Percentiles rank a stretch among this genome's conserved stretches.
phyloP scores from a whole-genome alignment of 2,113 vertebrate species.

The Centropus unirufus region DNA sequence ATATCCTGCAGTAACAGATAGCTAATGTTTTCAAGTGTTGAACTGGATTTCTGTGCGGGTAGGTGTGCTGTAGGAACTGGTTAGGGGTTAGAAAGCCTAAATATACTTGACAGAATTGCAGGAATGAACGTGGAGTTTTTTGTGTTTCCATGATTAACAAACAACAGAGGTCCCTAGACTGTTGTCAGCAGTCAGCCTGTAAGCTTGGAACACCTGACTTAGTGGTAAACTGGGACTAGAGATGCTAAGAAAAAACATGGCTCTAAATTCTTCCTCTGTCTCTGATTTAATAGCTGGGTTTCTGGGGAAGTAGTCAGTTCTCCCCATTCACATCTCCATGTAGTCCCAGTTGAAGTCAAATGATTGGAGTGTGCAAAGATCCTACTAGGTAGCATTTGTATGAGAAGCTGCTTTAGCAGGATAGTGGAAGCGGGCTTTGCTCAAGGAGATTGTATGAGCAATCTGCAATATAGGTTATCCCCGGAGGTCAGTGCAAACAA shows the following conservation, averaged over 20 bases:
- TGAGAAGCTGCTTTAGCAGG: background rate
- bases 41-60: background rate
- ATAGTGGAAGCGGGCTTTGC: background rate
- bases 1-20: background rate
- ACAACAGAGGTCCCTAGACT: background rate
- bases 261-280: background rate
- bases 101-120: background rate
- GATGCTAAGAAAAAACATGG: background rate
- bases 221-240: background rate
- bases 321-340: rapidly evolving
- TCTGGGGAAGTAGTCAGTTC: background rate
- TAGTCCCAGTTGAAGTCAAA: background rate
- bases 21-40: background rate
- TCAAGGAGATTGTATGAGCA: background rate
- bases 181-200: background rate
- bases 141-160: background rate
- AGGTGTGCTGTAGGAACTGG: background rate
- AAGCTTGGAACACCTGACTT: background rate
- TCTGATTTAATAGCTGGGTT: background rate
- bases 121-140: background rate
- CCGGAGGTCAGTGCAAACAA: background rate
- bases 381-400: background rate
- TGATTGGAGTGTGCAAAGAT: background rate
- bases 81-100: background rate
- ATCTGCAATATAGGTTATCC: background rate